Conservation (phyloP, 2,113 vertebrate species). For the Gallinago paraguaiae region DNA sequence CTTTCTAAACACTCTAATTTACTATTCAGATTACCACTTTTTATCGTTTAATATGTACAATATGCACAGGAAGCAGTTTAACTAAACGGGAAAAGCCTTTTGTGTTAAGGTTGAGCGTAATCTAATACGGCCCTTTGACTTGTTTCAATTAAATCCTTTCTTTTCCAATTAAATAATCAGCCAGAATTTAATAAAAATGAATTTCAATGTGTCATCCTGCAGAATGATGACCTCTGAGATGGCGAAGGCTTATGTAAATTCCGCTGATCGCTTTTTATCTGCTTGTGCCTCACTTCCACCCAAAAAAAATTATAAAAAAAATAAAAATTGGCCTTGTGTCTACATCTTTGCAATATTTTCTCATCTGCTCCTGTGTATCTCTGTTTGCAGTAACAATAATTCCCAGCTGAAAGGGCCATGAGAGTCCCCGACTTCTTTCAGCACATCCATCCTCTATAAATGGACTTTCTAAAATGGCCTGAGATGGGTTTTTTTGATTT, state of each 20-base stretch:
- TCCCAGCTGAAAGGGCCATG: conserved; percentile 48
- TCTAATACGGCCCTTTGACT: conserved; percentile 40
- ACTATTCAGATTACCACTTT: neutral
- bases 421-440: conserved; percentile 27
- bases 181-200: conserved; percentile 54
- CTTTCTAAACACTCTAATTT: neutral
- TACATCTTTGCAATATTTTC: conserved; percentile 63
- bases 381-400: conserved; percentile 60
- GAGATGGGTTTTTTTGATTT: neutral
- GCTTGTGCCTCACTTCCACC: conserved; percentile 45
- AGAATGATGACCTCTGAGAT: conserved; percentile 65
- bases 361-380: conserved; percentile 30
- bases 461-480: neutral
- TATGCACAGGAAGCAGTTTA: neutral
- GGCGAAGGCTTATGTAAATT: conserved; percentile 58
- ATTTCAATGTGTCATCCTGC: conserved; percentile 48
- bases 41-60: neutral
- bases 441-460: neutral
- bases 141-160: conserved; percentile 62
- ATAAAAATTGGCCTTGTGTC: conserved; percentile 30
- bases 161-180: conserved; percentile 68
- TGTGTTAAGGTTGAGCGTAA: conserved; percentile 14
- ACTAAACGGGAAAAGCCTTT: conserved; percentile 27
- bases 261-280: conserved; percentile 61
- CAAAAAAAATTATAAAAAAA: neutral